A percentile compares a stretch with the other conserved stretches of the same genome.
These are phyloP conservation scores for Steinernema khuongi DNA, from an alignment of 1,140 invertebrate species.

Conservation along the genomic window DNA sequence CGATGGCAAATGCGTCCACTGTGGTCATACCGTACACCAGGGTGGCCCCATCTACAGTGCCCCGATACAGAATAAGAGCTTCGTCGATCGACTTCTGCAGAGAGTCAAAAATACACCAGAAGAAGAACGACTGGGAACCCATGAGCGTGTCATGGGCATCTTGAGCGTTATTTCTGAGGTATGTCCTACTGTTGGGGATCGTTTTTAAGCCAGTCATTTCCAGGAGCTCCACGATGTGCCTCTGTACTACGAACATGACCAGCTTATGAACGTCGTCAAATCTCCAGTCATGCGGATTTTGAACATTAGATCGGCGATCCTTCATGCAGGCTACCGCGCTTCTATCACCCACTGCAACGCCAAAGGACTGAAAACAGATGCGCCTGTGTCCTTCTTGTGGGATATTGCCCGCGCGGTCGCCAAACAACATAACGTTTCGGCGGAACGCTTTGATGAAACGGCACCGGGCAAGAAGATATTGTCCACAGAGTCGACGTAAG, in stretches of 20 bases:
- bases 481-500: not conserved
- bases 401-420: conserved; percentile 58
- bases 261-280: conserved; percentile 44
- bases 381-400: conserved; percentile 80
- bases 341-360: conserved; percentile 83
- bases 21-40: conserved; percentile 63
- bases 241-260: conserved; percentile 71
- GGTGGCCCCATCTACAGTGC: conserved; percentile 90
- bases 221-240: conserved; percentile 79
- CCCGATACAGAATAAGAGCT: conserved; percentile 73
- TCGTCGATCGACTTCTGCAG: conserved; percentile 67
- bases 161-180: conserved; percentile 63
- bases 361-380: conserved; percentile 86
- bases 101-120: conserved; percentile 60
- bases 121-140: conserved; percentile 63
- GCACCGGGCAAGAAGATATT: conserved; percentile 22
- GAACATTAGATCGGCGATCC: conserved; percentile 72
- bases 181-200: conserved; percentile 3
- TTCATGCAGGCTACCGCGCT: conserved; percentile 85
- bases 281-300: conserved; percentile 41
- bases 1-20: conserved; percentile 46
- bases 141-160: conserved; percentile 69
- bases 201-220: conserved; percentile 65
- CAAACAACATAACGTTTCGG: not conserved
- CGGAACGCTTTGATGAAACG: not conserved